These are phyloP conservation scores for Camelus bactrianus DNA, from an alignment of 2,113 vertebrate genomes.

Conservation along the genomic window DNA sequence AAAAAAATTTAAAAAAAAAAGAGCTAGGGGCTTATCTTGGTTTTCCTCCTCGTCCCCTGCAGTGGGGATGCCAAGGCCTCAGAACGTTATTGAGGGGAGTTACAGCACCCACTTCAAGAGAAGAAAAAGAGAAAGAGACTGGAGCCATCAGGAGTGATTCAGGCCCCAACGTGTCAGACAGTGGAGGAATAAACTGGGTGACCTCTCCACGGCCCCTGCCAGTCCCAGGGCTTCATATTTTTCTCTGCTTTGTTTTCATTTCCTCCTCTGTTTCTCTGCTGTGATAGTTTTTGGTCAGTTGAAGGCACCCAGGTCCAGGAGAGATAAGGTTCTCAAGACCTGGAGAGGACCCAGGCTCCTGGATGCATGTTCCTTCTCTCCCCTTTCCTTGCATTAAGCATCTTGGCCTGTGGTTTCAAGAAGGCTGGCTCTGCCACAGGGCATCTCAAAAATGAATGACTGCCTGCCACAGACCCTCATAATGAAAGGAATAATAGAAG, in stretches of 20 bases:
- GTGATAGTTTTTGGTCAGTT: not conserved
- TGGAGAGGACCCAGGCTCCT: not conserved
- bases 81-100: not conserved
- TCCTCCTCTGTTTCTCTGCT: not conserved
- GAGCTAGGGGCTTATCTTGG: not conserved
- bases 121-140: not conserved
- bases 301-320: not conserved
- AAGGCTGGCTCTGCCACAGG: not conserved
- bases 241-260: not conserved
- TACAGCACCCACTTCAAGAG: not conserved
- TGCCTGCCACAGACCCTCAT: not conserved
- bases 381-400: not conserved
- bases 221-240: not conserved
- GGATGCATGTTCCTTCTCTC: not conserved
- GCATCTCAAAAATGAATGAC: not conserved
- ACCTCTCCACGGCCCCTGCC: rapidly evolving
- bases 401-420: not conserved
- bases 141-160: not conserved
- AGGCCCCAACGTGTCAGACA: not conserved
- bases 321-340: not conserved
- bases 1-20: too few species aligned
- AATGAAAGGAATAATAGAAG: not conserved
- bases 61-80: not conserved
- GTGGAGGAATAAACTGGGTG: not conserved
- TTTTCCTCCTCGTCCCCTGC: not conserved